Percentiles rank a stretch among this genome's conserved stretches.
Conservation (phyloP, 2,888 invertebrate species). For the Orthonevra nobilis region DNA sequence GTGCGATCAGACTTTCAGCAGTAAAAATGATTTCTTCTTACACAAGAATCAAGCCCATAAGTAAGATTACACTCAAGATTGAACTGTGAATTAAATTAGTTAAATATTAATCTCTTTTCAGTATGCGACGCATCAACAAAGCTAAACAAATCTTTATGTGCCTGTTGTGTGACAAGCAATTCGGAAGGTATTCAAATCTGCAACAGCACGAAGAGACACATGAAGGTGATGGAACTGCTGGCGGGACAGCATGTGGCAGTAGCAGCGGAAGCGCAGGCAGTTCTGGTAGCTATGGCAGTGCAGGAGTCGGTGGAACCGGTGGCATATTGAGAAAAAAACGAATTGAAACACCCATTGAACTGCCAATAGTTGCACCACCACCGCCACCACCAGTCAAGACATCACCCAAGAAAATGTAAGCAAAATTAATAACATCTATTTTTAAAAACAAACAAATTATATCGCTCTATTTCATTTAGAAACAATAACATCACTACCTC, state of each 20-base stretch:
- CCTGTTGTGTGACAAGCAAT: slow-evolving; percentile 59
- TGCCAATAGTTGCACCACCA: slow-evolving; percentile 1
- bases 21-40: slow-evolving; percentile 64
- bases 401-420: slow-evolving; percentile 53
- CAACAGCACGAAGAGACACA: slow-evolving; percentile 62
- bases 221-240: slow-evolving; percentile 39
- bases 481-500: slow-evolving; percentile 57
- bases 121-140: slow-evolving; percentile 61
- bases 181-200: slow-evolving; percentile 46
- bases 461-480: slow-evolving; percentile 6
- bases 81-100: too few relatives aligned
- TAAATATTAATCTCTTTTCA: background rate
- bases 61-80: slow-evolving; percentile 7
- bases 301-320: slow-evolving; percentile 1
- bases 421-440: background rate
- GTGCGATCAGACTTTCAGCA: slow-evolving; percentile 59
- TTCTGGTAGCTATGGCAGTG: slow-evolving; percentile 29
- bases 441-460: too few relatives aligned
- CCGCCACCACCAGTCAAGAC: slow-evolving; percentile 17
- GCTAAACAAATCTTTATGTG: slow-evolving; percentile 63
- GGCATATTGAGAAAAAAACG: slow-evolving; percentile 36
- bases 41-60: slow-evolving; percentile 66
- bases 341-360: slow-evolving; percentile 29
- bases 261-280: slow-evolving; percentile 28
- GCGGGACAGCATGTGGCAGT: slow-evolving; percentile 1